These are phyloP conservation scores for Calameuta filiformis DNA, from an alignment of 2,888 invertebrate species.

Conservation along the genomic window DNA sequence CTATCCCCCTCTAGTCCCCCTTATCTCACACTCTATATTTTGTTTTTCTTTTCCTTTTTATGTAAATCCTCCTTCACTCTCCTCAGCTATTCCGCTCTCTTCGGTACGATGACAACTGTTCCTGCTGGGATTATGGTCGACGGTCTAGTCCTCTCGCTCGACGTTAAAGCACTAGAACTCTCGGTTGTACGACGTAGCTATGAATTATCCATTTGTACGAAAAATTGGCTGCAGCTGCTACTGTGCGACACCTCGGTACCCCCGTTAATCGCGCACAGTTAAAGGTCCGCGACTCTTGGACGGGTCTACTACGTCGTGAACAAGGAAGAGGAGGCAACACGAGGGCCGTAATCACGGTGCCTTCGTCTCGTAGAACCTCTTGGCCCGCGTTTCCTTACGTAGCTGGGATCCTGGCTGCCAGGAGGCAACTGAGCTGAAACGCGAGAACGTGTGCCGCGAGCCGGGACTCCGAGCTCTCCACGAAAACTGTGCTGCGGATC, in stretches of 20 bases:
- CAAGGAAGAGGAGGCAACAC: not conserved
- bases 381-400: not conserved
- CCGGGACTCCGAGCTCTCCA: slow-evolving; percentile 22
- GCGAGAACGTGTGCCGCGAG: slow-evolving; percentile 39
- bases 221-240: not conserved
- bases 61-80: not conserved
- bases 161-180: not conserved
- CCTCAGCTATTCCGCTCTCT: not conserved
- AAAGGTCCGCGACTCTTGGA: not conserved
- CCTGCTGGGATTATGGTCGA: not conserved
- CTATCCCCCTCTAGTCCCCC: slow-evolving; percentile 19
- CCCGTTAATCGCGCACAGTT: not conserved
- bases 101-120: not conserved
- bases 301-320: not conserved
- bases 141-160: not conserved
- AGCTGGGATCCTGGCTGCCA: slow-evolving; percentile 14
- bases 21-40: slow-evolving; percentile 11
- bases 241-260: not conserved
- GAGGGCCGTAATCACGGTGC: not conserved
- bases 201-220: not conserved
- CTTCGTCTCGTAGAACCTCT: not conserved
- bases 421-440: slow-evolving; percentile 40
- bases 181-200: not conserved
- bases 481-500: slow-evolving; percentile 59
- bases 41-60: slow-evolving; percentile 7